Conservation (phyloP, 2,888 invertebrate genomes). For the Pyrrhosoma nymphula region DNA sequence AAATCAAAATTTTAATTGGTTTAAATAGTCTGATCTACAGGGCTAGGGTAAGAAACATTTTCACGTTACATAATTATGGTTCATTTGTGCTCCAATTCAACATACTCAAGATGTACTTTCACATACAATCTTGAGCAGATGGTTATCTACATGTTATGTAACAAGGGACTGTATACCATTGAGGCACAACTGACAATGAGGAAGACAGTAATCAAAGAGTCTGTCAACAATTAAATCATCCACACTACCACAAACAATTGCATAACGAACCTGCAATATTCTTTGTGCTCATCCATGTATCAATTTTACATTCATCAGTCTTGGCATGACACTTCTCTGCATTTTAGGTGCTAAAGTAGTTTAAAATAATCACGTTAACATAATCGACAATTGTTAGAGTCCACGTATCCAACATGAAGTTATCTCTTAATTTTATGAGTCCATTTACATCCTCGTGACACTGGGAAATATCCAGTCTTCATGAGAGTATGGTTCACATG, state of each 20-base stretch:
- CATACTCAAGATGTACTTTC: background rate
- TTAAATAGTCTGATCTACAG: slow-evolving; percentile 51
- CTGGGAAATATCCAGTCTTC: background rate
- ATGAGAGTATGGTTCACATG: background rate
- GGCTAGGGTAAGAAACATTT: slow-evolving; percentile 47
- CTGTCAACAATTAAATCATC: slow-evolving; percentile 56
- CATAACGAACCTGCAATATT: slow-evolving; percentile 56
- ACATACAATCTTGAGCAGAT: background rate
- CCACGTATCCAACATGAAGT: background rate
- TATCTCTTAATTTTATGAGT: slow-evolving; percentile 13
- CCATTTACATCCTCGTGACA: background rate
- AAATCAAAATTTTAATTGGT: slow-evolving; percentile 47
- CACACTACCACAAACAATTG: slow-evolving; percentile 53
- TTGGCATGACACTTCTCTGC: slow-evolving; percentile 29
- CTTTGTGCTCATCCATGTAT: slow-evolving; percentile 50
- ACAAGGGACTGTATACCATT: slow-evolving; percentile 38
- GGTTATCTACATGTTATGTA: slow-evolving; percentile 14
- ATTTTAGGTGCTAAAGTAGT: slow-evolving; percentile 37
- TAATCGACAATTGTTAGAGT: slow-evolving; percentile 26
- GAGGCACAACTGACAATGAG: slow-evolving; percentile 60
- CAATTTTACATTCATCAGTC: slow-evolving; percentile 59
- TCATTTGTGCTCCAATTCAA: slow-evolving; percentile 60
- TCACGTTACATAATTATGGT: slow-evolving; percentile 43
- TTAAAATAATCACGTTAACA: slow-evolving; percentile 28
- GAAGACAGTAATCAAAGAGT: slow-evolving; percentile 58